Conservation (phyloP, 2,113 vertebrate genomes). For the Symphodus melops region DNA sequence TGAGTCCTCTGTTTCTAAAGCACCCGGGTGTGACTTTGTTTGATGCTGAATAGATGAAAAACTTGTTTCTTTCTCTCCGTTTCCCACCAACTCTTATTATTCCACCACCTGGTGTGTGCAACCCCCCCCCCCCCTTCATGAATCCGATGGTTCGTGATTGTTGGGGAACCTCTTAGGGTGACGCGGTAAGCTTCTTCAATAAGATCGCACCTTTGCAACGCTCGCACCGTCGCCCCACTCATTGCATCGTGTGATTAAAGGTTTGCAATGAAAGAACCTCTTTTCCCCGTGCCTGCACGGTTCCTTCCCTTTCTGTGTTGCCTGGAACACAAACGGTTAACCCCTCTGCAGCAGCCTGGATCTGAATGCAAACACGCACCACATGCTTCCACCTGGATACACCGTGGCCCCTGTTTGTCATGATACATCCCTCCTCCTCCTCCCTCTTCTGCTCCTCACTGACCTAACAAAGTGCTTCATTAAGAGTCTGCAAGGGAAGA, state of each 20-base stretch:
- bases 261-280: background rate
- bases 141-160: conserved; percentile 41
- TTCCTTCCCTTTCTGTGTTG: background rate
- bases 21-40: background rate
- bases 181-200: conserved; percentile 76
- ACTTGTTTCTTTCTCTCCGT: conserved; percentile 19
- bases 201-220: conserved; percentile 42
- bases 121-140: conserved; percentile 44
- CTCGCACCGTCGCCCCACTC: conserved; percentile 30
- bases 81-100: conserved; percentile 32
- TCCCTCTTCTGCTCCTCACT: conserved; percentile 4
- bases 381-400: conserved; percentile 34
- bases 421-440: conserved; percentile 5
- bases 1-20: conserved; percentile 78
- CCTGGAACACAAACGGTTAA: conserved; percentile 20
- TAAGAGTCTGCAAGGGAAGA: background rate
- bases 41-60: conserved; percentile 34
- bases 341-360: conserved; percentile 3
- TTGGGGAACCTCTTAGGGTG: conserved; percentile 75
- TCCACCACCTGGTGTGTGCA: conserved; percentile 45
- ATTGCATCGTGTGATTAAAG: conserved; percentile 24
- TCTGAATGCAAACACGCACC: conserved; percentile 52
- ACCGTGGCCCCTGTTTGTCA: conserved; percentile 17
- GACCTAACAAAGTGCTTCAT: conserved; percentile 21
- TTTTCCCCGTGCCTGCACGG: conserved; percentile 28